Evolutionary conservation across 2,797 vertebrate genomes (phyloP), one percentile per base, ranked within the genome.

Genomic region (Morelia viridis): DNA sequence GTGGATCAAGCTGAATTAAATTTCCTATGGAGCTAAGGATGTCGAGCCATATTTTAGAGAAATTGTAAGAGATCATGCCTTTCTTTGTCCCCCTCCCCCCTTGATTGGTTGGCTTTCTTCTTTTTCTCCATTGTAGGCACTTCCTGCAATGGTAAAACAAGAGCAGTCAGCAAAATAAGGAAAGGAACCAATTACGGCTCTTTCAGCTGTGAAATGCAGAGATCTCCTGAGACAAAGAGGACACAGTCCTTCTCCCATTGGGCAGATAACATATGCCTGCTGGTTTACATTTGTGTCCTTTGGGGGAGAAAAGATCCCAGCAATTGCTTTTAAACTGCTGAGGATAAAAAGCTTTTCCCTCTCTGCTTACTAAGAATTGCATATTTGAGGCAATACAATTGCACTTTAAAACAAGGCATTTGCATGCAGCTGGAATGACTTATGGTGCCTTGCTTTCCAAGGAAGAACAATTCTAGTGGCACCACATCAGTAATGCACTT

Each of bases 311-410:
- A 71, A 94, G 94, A 96, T 95, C 93, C 89, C 94, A 92, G 93
- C 94, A 95, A 95, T 91, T 95, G 95, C 93, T 96, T 96, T 95
- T 95, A 96, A 87, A 93, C 95, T 95, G 90, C 92, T 92, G 95
- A 94, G 93, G 91, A 89, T 94, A 96, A 96, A 97, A 96, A 96
- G 94, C 95, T 93, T 95, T 96, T 22, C 13, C 57, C 93, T 5
- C 28, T 26, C 93, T 95, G 94, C 90, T 94, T 95, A 96, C 96
- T 95, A 92, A 95, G 89, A 94, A 92, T 76, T 94, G 94, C 94
- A 96, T 93, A 94, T 68, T 92, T 92, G 68, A 95, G 93, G 90
- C 95, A 89, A 93, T 89, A 65, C 93, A 94, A 94, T 96, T 95
- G 85, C 94, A 94, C 95, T 96, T 95, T 90, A 96, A 94, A 96